Conservation (phyloP, 2,888 invertebrate genomes). For the Micoletzkya japonica region DNA sequence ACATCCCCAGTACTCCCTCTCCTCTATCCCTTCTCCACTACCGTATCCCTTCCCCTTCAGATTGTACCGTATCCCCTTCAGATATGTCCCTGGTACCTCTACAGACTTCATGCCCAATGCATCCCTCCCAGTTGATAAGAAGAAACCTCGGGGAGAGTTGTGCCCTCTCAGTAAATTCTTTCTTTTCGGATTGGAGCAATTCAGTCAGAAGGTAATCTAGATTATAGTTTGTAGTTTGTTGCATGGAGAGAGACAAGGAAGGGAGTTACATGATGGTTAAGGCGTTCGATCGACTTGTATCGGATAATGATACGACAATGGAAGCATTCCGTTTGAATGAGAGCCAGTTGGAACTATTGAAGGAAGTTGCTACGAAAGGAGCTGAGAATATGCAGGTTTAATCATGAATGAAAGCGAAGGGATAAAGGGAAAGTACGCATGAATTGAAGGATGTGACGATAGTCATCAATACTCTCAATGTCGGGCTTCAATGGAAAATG, state of each 20-base stretch:
- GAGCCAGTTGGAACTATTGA: constrained; percentile 12
- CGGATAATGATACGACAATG: constrained; percentile 21
- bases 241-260: constrained; percentile 29
- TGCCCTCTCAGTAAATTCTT: constrained; percentile 48
- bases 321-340: constrained; percentile 16
- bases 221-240: too few species aligned
- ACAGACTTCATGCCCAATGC: constrained; percentile 42
- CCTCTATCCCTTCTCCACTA: too few species aligned
- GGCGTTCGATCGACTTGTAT: constrained; percentile 26
- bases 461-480: constrained; percentile 71
- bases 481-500: constrained; percentile 76
- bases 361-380: constrained; percentile 21
- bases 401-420: background rate
- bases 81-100: constrained; percentile 23
- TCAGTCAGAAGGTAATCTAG: constrained; percentile 45
- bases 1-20: too few species aligned
- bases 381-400: constrained; percentile 3
- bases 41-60: too few species aligned
- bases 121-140: constrained; percentile 45
- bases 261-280: background rate
- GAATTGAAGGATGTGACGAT: constrained; percentile 64
- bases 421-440: background rate
- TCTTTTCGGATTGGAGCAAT: constrained; percentile 39
- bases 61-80: background rate
- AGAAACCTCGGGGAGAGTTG: constrained; percentile 52